phyloP scores from a whole-genome alignment of 2,888 invertebrate genomes.

The Laspeyria flexula region DNA sequence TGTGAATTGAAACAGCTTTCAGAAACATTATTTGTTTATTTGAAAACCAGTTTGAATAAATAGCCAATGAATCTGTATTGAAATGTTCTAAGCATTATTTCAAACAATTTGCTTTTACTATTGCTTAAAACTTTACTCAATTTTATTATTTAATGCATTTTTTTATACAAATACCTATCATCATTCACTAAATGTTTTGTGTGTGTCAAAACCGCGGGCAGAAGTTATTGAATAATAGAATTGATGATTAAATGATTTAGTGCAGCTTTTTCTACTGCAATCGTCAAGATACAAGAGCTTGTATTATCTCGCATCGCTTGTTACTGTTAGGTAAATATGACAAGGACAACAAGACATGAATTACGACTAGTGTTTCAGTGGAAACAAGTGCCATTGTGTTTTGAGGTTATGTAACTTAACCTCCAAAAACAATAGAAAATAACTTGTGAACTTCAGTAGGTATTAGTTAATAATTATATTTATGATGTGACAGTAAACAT shows the following conservation, averaged over 20 bases:
- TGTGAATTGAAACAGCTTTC: neutral
- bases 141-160: too few species aligned
- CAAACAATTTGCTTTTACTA: slow-evolving; percentile 8
- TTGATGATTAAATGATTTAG: too few species aligned
- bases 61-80: neutral
- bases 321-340: slow-evolving; percentile 4
- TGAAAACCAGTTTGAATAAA: neutral
- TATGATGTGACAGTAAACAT: neutral
- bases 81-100: slow-evolving; percentile 8
- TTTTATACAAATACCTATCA: too few species aligned
- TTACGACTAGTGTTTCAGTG: slow-evolving; percentile 5
- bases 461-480: neutral
- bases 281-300: too few species aligned
- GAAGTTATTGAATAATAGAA: too few species aligned
- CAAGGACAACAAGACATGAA: slow-evolving; percentile 5
- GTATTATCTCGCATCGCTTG: neutral
- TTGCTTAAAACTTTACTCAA: slow-evolving; percentile 36
- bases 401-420: slow-evolving; percentile 13
- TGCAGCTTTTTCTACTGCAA: too few species aligned
- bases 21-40: neutral
- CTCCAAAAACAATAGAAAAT: slow-evolving; percentile 10
- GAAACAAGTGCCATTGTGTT: slow-evolving; percentile 11
- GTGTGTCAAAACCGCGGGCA: too few species aligned
- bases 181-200: too few species aligned
- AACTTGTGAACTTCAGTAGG: slow-evolving; percentile 1